Percentiles rank a stretch among this genome's conserved stretches.
These are phyloP conservation scores for Anthopleura sola DNA, from an alignment of 64 coral and sea anemone species.

Conservation along the genomic window DNA sequence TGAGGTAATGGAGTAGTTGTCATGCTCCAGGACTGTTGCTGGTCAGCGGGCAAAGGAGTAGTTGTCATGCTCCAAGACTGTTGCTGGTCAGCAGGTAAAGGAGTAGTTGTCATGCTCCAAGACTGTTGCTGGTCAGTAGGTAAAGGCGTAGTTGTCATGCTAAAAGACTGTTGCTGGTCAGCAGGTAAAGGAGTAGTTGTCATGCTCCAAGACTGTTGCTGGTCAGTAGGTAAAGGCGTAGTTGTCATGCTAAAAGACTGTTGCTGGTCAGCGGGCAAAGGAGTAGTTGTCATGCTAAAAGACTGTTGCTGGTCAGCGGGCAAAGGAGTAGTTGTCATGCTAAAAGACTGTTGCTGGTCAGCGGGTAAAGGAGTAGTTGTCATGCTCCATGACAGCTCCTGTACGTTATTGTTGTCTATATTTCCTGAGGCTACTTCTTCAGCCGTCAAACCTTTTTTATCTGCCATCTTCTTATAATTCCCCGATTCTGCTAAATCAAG, in stretches of 20 bases:
- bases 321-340: not conserved
- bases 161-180: not conserved
- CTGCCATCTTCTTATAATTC: not conserved
- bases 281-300: no score
- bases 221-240: not conserved
- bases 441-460: not conserved
- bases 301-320: slow-evolving; percentile 18
- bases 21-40: slow-evolving; percentile 15
- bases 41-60: not conserved
- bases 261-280: slow-evolving; percentile 9
- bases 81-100: not conserved
- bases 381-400: not conserved
- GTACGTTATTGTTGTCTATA: not conserved
- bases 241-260: not conserved
- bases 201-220: not conserved
- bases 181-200: not conserved
- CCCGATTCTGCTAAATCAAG: not conserved
- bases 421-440: not conserved
- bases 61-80: not conserved
- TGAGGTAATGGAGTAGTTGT: not conserved
- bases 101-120: not conserved
- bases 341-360: not conserved
- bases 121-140: not conserved
- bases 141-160: not conserved
- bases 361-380: not conserved